These are phyloP conservation scores for Cheirogaleus medius DNA, from an alignment of 2,113 vertebrate genomes.

Conservation along the genomic window DNA sequence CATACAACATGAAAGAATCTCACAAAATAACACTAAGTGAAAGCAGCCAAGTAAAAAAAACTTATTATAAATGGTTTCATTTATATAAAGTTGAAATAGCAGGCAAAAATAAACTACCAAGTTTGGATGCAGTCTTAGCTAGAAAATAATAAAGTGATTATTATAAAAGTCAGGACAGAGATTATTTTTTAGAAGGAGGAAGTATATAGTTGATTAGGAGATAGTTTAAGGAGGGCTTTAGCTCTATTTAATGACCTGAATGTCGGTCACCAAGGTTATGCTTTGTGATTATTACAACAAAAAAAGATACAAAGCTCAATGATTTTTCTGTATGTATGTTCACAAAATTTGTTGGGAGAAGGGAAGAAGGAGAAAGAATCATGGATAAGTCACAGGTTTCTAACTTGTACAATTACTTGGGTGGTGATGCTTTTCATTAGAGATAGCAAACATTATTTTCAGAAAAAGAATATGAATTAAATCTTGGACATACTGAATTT, in stretches of 20 bases:
- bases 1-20: background rate
- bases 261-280: background rate
- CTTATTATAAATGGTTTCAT: background rate
- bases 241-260: background rate
- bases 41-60: constrained; percentile 7
- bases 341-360: background rate
- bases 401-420: background rate
- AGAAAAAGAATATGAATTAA: background rate
- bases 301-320: background rate
- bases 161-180: background rate
- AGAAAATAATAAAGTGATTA: background rate
- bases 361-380: background rate
- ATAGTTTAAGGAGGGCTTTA: background rate
- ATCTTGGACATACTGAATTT: background rate
- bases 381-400: background rate
- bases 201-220: background rate
- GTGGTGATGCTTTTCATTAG: background rate
- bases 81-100: constrained; percentile 9
- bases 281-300: background rate
- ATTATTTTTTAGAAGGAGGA: background rate
- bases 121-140: background rate
- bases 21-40: constrained; percentile 25
- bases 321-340: background rate
- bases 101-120: constrained; percentile 31
- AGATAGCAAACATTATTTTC: constrained; percentile 6